A percentile compares a stretch with the other conserved stretches of the same genome.
Conservation (phyloP, 2,113 vertebrate species). For the Heptranchias perlo region DNA sequence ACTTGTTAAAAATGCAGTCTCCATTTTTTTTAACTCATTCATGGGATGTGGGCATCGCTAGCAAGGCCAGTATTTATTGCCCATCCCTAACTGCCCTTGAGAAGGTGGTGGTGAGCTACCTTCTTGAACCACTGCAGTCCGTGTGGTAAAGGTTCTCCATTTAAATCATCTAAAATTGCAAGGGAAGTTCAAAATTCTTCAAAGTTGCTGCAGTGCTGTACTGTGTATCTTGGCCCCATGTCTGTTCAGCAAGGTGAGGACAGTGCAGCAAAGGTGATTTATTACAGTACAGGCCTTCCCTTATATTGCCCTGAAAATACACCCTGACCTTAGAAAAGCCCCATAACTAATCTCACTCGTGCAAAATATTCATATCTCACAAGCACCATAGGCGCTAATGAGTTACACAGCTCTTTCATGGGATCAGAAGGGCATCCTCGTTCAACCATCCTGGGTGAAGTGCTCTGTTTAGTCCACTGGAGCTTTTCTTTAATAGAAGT, state of each 20-base stretch:
- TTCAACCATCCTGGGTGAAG: not conserved
- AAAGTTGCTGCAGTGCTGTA: not conserved
- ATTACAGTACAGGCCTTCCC: not conserved
- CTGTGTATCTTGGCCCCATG: not conserved
- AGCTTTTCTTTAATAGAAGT: not conserved
- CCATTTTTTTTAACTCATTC: too few relatives aligned
- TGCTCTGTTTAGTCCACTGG: not conserved
- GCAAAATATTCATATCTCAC: slow-evolving; percentile 38
- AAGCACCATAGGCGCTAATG: slow-evolving; percentile 47
- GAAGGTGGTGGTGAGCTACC: too few relatives aligned
- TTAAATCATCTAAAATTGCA: not conserved
- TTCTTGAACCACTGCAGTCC: too few relatives aligned
- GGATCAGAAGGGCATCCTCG: not conserved
- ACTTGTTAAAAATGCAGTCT: not conserved
- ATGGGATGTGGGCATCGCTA: too few relatives aligned
- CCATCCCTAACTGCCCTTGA: too few relatives aligned
- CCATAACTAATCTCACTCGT: slow-evolving; percentile 7
- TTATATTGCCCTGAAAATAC: slow-evolving; percentile 32
- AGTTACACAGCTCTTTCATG: slow-evolving; percentile 49
- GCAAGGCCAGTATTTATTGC: too few relatives aligned
- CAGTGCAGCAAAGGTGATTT: not conserved
- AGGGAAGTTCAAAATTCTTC: not conserved
- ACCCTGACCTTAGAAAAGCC: slow-evolving; percentile 30
- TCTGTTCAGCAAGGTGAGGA: slow-evolving; percentile 2
- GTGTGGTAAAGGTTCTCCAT: too few relatives aligned